Evolutionary conservation across 2,888 invertebrate species (phyloP).

Genomic region (Trissolcus japonicus): DNA sequence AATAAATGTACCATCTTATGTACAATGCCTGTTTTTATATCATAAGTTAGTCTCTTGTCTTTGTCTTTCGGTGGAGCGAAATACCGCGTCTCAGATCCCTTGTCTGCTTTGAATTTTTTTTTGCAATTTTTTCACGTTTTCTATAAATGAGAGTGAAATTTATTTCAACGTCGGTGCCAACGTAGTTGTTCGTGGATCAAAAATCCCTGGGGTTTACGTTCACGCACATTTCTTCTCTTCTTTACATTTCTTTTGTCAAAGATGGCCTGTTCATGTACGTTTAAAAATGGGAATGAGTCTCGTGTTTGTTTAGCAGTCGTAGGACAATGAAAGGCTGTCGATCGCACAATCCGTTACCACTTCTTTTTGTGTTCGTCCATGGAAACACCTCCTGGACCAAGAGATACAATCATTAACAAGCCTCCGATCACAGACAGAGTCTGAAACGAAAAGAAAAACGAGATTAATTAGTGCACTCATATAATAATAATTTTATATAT

Average conservation of each 20-base stretch:
- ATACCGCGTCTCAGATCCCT: constrained; percentile 33
- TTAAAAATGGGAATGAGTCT: constrained; percentile 60
- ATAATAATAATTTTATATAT: too few species aligned
- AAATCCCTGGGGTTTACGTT: too few species aligned
- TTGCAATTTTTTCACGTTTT: constrained; percentile 21
- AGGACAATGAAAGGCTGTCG: constrained; percentile 44
- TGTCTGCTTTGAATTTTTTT: constrained; percentile 29
- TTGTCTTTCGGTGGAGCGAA: constrained; percentile 48
- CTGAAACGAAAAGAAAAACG: constrained; percentile 76
- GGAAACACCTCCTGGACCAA: constrained; percentile 98
- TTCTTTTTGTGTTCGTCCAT: constrained; percentile 99
- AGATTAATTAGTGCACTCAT: too few species aligned
- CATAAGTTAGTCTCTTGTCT: constrained; percentile 63
- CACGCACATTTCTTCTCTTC: neutral
- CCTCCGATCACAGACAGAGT: constrained; percentile 99
- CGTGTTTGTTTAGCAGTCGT: constrained; percentile 53
- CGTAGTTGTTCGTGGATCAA: too few species aligned
- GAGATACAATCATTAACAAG: constrained; percentile 96
- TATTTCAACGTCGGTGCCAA: neutral
- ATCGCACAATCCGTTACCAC: constrained; percentile 82
- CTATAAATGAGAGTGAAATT: neutral
- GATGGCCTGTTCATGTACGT: neutral
- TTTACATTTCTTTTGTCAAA: neutral
- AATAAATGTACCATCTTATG: constrained; percentile 69
- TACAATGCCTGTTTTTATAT: constrained; percentile 69